phyloP scores from a whole-genome alignment of 23 tunicate genomes.

The Ciona savignyi region DNA sequence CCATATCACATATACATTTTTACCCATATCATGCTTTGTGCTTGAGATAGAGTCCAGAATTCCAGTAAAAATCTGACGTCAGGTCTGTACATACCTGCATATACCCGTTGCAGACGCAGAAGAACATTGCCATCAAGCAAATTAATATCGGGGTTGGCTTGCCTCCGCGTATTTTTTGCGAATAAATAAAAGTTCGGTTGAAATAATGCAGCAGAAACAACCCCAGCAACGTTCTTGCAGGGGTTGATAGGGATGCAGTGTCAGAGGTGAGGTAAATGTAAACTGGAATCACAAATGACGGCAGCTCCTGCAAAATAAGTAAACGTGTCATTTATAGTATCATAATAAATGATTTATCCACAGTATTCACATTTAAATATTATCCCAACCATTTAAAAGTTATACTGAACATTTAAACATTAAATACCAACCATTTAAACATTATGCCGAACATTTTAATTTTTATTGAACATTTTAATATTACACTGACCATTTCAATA shows the following conservation, averaged over 20 bases:
- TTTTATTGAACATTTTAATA: background rate
- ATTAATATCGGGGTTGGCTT: slow-evolving; percentile 73
- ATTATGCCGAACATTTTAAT: too few relatives aligned
- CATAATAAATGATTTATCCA: too few relatives aligned
- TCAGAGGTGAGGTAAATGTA: slow-evolving; percentile 28
- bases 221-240: slow-evolving; percentile 22
- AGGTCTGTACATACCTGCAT: slow-evolving; percentile 86
- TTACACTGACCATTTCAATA: background rate
- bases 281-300: slow-evolving; percentile 48
- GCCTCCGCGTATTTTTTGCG: slow-evolving; percentile 68
- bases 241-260: slow-evolving; percentile 3
- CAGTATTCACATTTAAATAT: too few relatives aligned
- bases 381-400: too few relatives aligned
- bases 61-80: too few relatives aligned
- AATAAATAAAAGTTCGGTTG: slow-evolving; percentile 66
- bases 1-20: too few relatives aligned
- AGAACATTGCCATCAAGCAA: slow-evolving; percentile 25
- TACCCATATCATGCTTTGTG: too few relatives aligned
- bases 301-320: slow-evolving; percentile 65
- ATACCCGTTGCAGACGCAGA: slow-evolving; percentile 75
- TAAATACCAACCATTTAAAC: too few relatives aligned
- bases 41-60: too few relatives aligned
- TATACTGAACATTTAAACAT: too few relatives aligned
- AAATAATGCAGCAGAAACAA: slow-evolving; percentile 49
- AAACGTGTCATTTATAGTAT: too few relatives aligned